phyloP scores from a whole-genome alignment of 2,113 vertebrate genomes.

The Puffinus mauretanicus region DNA sequence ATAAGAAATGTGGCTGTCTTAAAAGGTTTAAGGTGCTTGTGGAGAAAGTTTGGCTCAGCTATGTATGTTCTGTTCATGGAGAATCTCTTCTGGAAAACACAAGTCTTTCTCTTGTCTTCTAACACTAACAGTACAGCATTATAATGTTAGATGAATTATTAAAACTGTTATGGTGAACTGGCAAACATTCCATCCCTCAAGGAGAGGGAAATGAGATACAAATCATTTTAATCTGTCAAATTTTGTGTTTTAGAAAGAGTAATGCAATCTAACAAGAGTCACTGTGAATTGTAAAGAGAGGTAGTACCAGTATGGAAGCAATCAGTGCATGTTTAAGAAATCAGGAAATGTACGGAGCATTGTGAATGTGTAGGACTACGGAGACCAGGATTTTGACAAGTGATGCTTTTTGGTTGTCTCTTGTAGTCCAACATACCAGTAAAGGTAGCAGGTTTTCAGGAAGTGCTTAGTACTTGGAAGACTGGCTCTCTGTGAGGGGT shows the following conservation, averaged over 20 bases:
- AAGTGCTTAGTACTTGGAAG: not conserved
- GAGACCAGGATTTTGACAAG: not conserved
- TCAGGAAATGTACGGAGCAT: not conserved
- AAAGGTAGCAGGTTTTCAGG: not conserved
- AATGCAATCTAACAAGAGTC: not conserved
- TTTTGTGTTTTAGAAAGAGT: not conserved
- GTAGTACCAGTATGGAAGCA: not conserved
- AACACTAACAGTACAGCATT: not conserved
- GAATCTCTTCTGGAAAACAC: not conserved
- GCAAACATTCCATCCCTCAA: not conserved
- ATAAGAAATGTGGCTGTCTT: not conserved
- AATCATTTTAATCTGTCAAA: not conserved
- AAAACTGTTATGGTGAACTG: not conserved
- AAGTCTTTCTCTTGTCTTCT: not conserved
- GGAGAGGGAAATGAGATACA: not conserved
- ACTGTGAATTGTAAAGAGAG: not conserved
- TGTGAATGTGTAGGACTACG: not conserved
- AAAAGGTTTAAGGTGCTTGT: not conserved
- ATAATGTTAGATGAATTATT: not conserved
- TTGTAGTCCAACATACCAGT: not conserved
- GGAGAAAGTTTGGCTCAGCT: not conserved
- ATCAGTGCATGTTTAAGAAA: fast-evolving
- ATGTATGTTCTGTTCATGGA: not conserved
- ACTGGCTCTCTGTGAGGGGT: not conserved
- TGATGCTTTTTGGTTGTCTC: not conserved